Conservation (phyloP, 2,888 invertebrate species). For the Trachelus tabidus region DNA sequence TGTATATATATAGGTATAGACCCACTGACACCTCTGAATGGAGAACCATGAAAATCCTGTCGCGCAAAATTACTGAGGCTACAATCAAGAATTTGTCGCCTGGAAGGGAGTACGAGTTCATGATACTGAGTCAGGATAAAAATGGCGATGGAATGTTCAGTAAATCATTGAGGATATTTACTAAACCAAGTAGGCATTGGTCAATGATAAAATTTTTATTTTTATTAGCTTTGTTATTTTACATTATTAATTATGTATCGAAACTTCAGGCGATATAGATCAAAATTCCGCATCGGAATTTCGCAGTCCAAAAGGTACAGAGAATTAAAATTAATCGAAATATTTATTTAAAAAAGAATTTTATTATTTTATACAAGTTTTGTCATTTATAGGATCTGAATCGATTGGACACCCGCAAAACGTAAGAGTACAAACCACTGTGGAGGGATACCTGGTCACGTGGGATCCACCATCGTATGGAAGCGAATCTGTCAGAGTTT, state of each 20-base stretch:
- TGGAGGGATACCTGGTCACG: conserved; percentile 81
- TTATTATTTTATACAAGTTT: neutral
- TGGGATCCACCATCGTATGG: conserved; percentile 78
- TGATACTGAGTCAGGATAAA: conserved; percentile 88
- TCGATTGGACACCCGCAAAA: conserved; percentile 74
- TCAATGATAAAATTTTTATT: conserved; percentile 11
- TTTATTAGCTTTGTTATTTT: neutral
- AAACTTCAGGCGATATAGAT: conserved; percentile 37
- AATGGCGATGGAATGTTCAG: conserved; percentile 92
- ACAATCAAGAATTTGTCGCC: conserved; percentile 82
- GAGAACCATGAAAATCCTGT: conserved; percentile 83
- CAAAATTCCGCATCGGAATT: conserved; percentile 57
- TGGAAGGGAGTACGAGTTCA: conserved; percentile 87
- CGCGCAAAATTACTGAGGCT: conserved; percentile 79
- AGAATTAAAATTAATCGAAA: neutral
- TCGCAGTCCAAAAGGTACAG: conserved; percentile 46
- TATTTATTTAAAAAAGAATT: neutral
- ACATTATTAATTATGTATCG: neutral
- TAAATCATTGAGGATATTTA: conserved; percentile 81
- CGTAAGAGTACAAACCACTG: conserved; percentile 77
- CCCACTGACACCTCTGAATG: conserved; percentile 81
- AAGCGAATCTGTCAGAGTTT: conserved; percentile 70
- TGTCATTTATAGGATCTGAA: conserved; percentile 49
- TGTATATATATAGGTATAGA: conserved; percentile 70
- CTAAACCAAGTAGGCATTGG: conserved; percentile 67